Evolutionary conservation across 2,797 vertebrate genomes (phyloP).

Genomic region (Rhabdomys pumilio): DNA sequence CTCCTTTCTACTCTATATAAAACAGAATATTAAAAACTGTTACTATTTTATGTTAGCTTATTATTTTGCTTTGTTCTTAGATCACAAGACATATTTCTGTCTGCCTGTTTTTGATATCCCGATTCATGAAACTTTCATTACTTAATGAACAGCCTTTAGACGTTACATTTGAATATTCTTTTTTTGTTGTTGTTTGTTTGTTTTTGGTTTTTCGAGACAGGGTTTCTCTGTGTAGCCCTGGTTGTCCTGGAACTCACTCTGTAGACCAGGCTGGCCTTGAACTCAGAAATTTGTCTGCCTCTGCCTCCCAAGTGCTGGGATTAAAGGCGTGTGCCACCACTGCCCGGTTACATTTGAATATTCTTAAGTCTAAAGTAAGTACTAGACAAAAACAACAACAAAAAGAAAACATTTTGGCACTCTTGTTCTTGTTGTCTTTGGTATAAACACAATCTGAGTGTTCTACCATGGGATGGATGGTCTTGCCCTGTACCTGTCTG

Average conservation of each 20-base stretch:
- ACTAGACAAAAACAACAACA: neutral
- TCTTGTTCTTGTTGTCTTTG: neutral
- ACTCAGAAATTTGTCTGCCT: too few species aligned
- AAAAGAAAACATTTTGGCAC: neutral
- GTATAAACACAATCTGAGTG: neutral
- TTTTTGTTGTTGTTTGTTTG: too few species aligned
- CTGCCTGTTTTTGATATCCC: neutral
- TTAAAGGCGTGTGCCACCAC: too few species aligned
- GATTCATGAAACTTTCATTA: neutral
- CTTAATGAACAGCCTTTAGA: neutral
- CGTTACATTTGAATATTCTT: neutral
- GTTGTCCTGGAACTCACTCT: too few species aligned
- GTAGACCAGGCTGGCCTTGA: too few species aligned
- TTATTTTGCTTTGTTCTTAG: neutral
- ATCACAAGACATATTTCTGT: neutral
- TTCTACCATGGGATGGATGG: rapidly evolving
- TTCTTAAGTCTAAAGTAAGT: neutral
- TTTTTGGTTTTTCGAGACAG: too few species aligned
- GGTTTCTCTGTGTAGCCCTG: too few species aligned
- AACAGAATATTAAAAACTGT: neutral
- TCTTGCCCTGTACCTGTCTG: too few species aligned
- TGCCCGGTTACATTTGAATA: too few species aligned
- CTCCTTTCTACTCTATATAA: neutral
- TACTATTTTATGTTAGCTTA: neutral
- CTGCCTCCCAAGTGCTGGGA: too few species aligned